A percentile compares a stretch with the other conserved stretches of the same genome.
These are phyloP conservation scores for Stegastes partitus DNA, from an alignment of 2,113 vertebrate genomes.

Conservation along the genomic window DNA sequence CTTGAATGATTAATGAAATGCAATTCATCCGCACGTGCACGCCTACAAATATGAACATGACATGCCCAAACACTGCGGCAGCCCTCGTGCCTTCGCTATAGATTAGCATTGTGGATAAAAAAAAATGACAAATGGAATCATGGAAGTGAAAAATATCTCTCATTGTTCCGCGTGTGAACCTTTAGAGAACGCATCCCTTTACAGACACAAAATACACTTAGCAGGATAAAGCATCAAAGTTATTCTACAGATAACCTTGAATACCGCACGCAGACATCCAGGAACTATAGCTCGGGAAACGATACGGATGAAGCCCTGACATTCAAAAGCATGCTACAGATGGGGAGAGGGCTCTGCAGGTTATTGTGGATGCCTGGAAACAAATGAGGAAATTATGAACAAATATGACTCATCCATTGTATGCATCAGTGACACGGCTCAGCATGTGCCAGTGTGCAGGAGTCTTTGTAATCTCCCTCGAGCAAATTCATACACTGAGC, in stretches of 20 bases:
- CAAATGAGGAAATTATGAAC: conserved; percentile 53
- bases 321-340: conserved; percentile 5
- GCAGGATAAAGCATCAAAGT: background rate
- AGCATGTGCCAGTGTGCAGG: background rate
- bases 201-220: background rate
- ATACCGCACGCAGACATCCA: conserved; percentile 5
- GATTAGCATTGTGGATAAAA: conserved; percentile 17
- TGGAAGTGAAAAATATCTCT: background rate
- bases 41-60: conserved; percentile 27
- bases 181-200: background rate
- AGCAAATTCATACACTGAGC: conserved; percentile 40
- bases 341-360: conserved; percentile 3
- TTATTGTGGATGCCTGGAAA: conserved; percentile 41
- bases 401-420: conserved; percentile 58
- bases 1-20: conserved; percentile 43
- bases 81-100: background rate
- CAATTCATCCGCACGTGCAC: conserved; percentile 28
- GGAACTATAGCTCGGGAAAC: conserved; percentile 8
- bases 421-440: conserved; percentile 10
- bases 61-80: background rate
- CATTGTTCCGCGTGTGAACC: background rate
- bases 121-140: conserved; percentile 27
- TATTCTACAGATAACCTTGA: conserved; percentile 43
- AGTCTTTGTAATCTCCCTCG: conserved; percentile 19
- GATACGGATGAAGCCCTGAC: conserved; percentile 34